phyloP scores from a whole-genome alignment of 2,888 invertebrate species.

The Eretmocerus hayati region DNA sequence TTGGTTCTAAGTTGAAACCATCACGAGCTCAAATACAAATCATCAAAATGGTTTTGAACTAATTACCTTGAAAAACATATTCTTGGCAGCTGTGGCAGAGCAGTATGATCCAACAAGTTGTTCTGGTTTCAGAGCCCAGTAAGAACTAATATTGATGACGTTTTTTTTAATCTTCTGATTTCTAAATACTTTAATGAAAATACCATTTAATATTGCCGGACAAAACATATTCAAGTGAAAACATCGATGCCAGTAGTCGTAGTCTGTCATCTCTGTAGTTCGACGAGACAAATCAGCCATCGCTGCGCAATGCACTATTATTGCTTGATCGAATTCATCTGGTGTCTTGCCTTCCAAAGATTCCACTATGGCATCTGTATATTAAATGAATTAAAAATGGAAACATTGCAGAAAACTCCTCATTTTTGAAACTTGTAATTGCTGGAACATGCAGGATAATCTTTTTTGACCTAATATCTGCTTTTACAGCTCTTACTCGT shows the following conservation, averaged over 20 bases:
- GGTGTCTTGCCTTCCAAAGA: conserved; percentile 47
- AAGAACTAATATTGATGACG: conserved; percentile 77
- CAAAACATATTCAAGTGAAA: conserved; percentile 73
- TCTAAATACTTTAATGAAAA: conserved; percentile 60
- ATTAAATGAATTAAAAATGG: not conserved
- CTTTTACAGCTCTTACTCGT: too few species aligned
- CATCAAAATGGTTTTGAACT: too few species aligned
- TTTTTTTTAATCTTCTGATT: conserved; percentile 44
- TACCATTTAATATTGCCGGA: conserved; percentile 62
- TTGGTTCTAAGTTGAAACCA: too few species aligned
- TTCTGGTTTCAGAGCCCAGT: conserved; percentile 72
- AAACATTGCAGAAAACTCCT: not conserved
- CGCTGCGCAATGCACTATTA: conserved; percentile 81
- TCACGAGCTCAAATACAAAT: too few species aligned
- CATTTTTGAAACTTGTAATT: not conserved
- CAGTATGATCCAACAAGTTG: conserved; percentile 77
- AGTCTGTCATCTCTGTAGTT: conserved; percentile 58
- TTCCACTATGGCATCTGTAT: conserved; percentile 47
- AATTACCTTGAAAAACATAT: conserved; percentile 74
- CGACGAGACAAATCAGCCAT: conserved; percentile 64
- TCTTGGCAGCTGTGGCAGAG: conserved; percentile 79
- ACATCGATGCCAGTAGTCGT: conserved; percentile 58
- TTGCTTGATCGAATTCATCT: conserved; percentile 56
- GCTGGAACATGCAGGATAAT: not conserved
- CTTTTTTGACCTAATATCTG: too few species aligned